Evolutionary conservation across 2,888 invertebrate species (phyloP), one percentile per base, ranked within the genome.

Genomic region (Macaria notata): DNA sequence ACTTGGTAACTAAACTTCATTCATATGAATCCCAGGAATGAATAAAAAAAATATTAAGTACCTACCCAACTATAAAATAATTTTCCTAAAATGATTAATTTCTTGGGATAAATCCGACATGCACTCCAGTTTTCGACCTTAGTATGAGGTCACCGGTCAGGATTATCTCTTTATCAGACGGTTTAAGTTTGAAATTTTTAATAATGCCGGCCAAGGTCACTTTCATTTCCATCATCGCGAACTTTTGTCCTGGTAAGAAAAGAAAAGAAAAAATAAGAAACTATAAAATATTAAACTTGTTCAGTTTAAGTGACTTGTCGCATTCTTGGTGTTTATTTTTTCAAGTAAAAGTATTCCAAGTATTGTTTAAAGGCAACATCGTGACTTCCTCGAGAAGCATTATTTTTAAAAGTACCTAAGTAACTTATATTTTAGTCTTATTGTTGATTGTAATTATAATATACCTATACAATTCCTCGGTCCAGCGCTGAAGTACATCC

Each of bases 141-240:
- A 93, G 68, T 4, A 92, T 86, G 1, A 90, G 70, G 36, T 92
- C 89, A 0, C 83, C 71, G 2, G 83, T 79, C 5, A 93, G 62
- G 43, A 80, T 63, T 0, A 89, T 84, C 66, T 86, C 81, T 47
- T 84, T 84, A 30, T 81, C 75, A 31, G 75, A 71, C 0, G 77
- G 72, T 3, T 75, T 39, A 2, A 76, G 46, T 63, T 83, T 77
- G 63, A 91, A 93, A 39, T 82, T 76, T 48, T 87, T 81, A 7
- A 93, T 68, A 3, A 93, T 63, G 63, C 88, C 88, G 0, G 92
- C 87, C 0, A 93, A 48, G 0, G 83, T 75, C 0, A 85, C 76
- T 69, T 93, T 93, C 66, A 93, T 76, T 73, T 93, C 92, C 61
- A 92, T 70, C 72, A 92, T 76, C 5, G 77, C 77, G 45, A 75